Percentiles rank a stretch among this genome's conserved stretches.
Conservation (phyloP, 2,888 invertebrate species). For the Ditylenchus weischeri region DNA sequence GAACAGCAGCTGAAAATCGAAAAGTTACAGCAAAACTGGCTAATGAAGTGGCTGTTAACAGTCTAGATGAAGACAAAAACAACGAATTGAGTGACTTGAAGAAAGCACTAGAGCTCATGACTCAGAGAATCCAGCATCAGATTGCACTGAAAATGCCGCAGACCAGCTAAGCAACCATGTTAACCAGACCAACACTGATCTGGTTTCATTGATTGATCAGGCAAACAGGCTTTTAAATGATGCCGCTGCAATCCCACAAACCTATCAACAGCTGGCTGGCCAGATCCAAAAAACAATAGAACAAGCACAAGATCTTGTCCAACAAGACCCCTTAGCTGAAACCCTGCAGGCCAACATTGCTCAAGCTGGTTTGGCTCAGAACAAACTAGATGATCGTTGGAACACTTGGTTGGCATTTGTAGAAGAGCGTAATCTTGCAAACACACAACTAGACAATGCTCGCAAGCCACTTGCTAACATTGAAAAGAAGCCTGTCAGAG, state of each 20-base stretch:
- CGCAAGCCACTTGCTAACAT: conserved; percentile 12
- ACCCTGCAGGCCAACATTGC: conserved; percentile 18
- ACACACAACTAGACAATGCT: conserved; percentile 22
- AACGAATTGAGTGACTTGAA: conserved; percentile 10
- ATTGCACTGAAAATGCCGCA: conserved; percentile 8
- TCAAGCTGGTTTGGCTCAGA: conserved; percentile 16
- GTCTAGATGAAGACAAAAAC: neutral
- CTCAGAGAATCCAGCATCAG: conserved; percentile 2
- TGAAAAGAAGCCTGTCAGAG: neutral
- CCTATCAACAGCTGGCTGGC: conserved; percentile 21
- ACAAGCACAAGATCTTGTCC: conserved; percentile 22
- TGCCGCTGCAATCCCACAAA: conserved; percentile 31
- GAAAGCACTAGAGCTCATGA: conserved; percentile 12
- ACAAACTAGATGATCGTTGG: conserved; percentile 16
- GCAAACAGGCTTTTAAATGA: conserved; percentile 23
- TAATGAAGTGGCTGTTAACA: conserved; percentile 4
- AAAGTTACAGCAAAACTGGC: conserved; percentile 5
- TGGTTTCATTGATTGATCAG: conserved; percentile 24
- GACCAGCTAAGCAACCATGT: conserved; percentile 27
- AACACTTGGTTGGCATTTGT: conserved; percentile 33
- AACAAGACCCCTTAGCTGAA: conserved; percentile 15
- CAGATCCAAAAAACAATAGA: conserved; percentile 13
- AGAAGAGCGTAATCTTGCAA: conserved; percentile 38
- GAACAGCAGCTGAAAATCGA: neutral
- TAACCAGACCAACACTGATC: conserved; percentile 29